Evolutionary conservation across 2,888 invertebrate species (phyloP).

Genomic region (Hypselothyrea guttata): DNA sequence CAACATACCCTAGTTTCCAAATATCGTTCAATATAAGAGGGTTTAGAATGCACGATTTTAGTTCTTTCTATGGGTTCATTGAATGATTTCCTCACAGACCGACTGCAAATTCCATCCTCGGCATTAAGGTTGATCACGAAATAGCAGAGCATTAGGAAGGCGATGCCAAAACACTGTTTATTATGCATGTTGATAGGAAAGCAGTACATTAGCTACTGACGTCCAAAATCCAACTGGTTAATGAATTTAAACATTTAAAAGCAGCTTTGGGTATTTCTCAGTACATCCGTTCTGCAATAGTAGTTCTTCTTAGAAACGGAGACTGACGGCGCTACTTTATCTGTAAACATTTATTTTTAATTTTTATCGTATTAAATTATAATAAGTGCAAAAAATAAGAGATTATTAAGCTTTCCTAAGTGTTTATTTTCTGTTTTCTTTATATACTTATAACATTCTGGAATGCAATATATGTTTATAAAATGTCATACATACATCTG

Average conservation of each 20-base stretch:
- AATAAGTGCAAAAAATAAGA: slow-evolving; percentile 3
- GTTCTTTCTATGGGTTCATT: too few relatives aligned
- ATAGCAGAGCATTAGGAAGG: background rate
- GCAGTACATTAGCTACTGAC: background rate
- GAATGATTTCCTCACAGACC: too few relatives aligned
- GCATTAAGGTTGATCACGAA: background rate
- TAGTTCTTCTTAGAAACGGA: background rate
- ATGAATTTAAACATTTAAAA: background rate
- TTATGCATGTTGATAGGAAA: too few relatives aligned
- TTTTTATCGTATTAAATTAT: background rate
- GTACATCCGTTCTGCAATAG: slow-evolving; percentile 28
- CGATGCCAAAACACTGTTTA: background rate
- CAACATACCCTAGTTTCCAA: too few relatives aligned
- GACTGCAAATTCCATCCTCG: too few relatives aligned
- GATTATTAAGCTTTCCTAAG: too few relatives aligned
- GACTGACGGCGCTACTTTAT: background rate
- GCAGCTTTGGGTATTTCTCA: background rate
- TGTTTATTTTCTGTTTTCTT: too few relatives aligned
- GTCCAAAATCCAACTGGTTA: slow-evolving; percentile 18
- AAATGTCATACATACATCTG: too few relatives aligned
- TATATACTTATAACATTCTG: too few relatives aligned
- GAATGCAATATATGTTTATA: too few relatives aligned
- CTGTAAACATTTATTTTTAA: background rate
- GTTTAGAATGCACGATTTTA: too few relatives aligned
- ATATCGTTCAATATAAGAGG: too few relatives aligned